Base-by-base conservation (phyloP, 53 echinoderm and acorn worm species). In the Luidia sarsii region DNA sequence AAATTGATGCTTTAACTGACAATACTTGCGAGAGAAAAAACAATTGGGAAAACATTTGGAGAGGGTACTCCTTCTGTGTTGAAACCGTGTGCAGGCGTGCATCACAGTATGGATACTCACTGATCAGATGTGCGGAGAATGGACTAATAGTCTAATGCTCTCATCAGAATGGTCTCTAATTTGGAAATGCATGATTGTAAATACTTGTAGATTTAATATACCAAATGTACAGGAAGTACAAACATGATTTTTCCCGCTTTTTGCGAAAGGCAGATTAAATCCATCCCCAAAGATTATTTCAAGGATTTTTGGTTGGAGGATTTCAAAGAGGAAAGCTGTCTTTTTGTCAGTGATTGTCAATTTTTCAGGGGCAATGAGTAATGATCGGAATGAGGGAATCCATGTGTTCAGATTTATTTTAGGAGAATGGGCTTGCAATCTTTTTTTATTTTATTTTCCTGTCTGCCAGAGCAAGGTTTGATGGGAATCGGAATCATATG, bases 211-310 rank as follows among this genome's bases (percentile, higher is more conserved):
- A 64, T 3, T 64, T 64, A 38, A n/a, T 35, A 35, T 36, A 64
- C 15, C 31, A 61, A 32, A 61, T 29, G 22, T 29, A 57, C 19
- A 24, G 3, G 11, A 31, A 57, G 59, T 14, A 54, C 15, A 46
- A 46, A 46, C 46, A 46, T 15, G 46, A 15, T 10, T 8, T 10
- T 10, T 15, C 8, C 46, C 8, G 46, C 8, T 46, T 8, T 46
- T 46, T 11, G 7, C 4, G 9, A 38, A 38, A 38, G 14, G 38
- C 19, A 38, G 38, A 36, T 21, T 19, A 24, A 38, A 35, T 20
- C 15, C 46, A 46, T 16, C 19, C n/a, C 64, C 64, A 64, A 64
- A 64, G 64, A 64, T 64, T 36, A 64, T 38, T 64, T 62, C 46
- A 46, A n/a, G n/a, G 8, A 46, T 46, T 46, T 46, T 15, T 8